phyloP scores from a whole-genome alignment of 2,888 invertebrate species.

The Rotaria sp. region DNA sequence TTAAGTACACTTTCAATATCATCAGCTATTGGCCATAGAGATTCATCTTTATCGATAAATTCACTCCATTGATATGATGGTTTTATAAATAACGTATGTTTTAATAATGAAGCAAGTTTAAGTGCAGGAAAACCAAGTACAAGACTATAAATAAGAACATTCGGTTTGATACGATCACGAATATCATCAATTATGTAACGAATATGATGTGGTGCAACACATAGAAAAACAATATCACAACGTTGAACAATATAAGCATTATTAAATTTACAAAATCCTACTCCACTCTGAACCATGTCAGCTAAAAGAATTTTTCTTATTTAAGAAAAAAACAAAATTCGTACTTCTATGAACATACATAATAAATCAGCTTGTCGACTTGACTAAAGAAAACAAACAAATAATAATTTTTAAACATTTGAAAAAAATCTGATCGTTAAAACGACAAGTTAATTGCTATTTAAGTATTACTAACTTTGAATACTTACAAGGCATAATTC shows the following conservation, averaged over 20 bases:
- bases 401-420: too few species aligned
- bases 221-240: background rate
- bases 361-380: conserved; percentile 8
- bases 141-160: background rate
- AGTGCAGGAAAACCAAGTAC: background rate
- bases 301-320: background rate
- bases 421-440: background rate
- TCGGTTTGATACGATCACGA: background rate
- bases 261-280: background rate
- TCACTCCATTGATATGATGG: background rate
- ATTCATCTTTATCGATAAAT: background rate
- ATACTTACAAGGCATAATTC: background rate
- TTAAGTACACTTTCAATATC: background rate
- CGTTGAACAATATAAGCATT: background rate
- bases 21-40: background rate
- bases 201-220: background rate
- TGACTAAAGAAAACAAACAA: background rate
- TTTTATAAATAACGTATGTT: background rate
- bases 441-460: background rate
- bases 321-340: background rate
- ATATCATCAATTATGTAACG: background rate
- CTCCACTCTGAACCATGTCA: background rate
- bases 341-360: background rate
- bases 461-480: background rate
- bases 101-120: background rate